These are phyloP conservation scores for Sturnira hondurensis DNA, from an alignment of 2,113 vertebrate genomes.

Conservation along the genomic window DNA sequence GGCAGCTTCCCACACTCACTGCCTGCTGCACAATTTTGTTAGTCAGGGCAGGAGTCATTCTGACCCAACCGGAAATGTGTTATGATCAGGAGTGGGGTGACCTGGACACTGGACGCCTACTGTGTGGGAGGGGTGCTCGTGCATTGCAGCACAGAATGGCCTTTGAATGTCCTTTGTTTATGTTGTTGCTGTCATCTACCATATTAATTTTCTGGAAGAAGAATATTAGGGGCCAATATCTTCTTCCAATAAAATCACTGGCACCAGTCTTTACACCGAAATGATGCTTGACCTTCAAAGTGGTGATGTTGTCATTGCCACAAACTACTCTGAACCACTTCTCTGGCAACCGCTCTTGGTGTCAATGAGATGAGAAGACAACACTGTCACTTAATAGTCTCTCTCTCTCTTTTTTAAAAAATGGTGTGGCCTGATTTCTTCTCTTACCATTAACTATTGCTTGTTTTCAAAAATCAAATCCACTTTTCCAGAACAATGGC, in stretches of 20 bases:
- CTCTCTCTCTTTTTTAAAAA: background rate
- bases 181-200: too few relatives aligned
- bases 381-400: background rate
- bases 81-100: rapidly evolving
- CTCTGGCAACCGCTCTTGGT: background rate
- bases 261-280: background rate
- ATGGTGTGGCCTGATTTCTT: background rate
- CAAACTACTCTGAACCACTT: background rate
- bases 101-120: rapidly evolving
- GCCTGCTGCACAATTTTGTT: background rate
- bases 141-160: background rate
- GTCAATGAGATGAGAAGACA: background rate
- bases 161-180: background rate
- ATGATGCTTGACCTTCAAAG: background rate
- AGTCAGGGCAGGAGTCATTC: background rate
- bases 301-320: background rate
- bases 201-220: background rate
- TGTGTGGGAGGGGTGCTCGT: too few relatives aligned
- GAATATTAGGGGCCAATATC: background rate
- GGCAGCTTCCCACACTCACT: background rate
- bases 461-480: background rate
- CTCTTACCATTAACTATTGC: background rate
- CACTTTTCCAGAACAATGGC: background rate
- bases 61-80: background rate
- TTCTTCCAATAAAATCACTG: background rate